Evolutionary conservation across 2,888 invertebrate species (phyloP).

Genomic region (Mesochorus sp.): DNA sequence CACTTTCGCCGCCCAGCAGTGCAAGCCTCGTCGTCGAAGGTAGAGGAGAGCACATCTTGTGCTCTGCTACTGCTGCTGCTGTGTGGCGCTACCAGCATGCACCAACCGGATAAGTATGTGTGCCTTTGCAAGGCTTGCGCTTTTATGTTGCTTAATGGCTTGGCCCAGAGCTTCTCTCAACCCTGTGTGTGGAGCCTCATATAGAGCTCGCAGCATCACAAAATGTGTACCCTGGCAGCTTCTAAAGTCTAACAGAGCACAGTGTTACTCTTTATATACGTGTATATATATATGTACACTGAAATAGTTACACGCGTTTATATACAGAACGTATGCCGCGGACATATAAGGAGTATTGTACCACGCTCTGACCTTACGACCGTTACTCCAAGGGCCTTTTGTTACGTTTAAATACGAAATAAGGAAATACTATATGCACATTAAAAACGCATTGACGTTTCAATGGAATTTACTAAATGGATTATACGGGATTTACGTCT

Average conservation of each 20-base stretch:
- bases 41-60: too few relatives aligned
- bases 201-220: constrained; percentile 12
- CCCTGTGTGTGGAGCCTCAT: too few relatives aligned
- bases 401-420: too few relatives aligned
- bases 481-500: too few relatives aligned
- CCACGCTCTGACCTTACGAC: too few relatives aligned
- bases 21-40: neutral
- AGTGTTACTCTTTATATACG: constrained; percentile 11
- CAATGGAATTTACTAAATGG: too few relatives aligned
- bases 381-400: too few relatives aligned
- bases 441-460: too few relatives aligned
- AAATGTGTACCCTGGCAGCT: neutral
- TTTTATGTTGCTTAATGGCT: constrained; percentile 70
- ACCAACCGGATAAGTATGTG: constrained; percentile 63
- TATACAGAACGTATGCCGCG: too few relatives aligned
- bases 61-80: too few relatives aligned
- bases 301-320: neutral
- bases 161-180: constrained; percentile 56
- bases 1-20: constrained; percentile 51
- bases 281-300: neutral
- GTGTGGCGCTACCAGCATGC: constrained; percentile 34
- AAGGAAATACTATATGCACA: too few relatives aligned
- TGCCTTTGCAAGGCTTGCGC: constrained; percentile 66
- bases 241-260: constrained; percentile 1
- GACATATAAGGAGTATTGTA: too few relatives aligned